Evolutionary conservation across 2,888 invertebrate genomes (phyloP), one percentile per base, ranked within the genome.

Genomic region (Cryptops parisi): DNA sequence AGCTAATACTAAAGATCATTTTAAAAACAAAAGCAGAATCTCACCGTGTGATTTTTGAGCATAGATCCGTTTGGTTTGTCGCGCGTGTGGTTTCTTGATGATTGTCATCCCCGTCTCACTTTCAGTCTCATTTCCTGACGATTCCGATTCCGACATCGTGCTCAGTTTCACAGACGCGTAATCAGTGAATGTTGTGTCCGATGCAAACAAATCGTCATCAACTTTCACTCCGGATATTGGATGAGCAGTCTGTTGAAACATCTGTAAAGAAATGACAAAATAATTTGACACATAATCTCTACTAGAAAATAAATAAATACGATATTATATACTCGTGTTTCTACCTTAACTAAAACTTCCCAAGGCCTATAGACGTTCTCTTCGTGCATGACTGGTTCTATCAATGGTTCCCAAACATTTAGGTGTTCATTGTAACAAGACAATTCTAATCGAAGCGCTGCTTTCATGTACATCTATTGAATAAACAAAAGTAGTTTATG

Each of bases 371-470:
- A 81, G 1, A 74, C 67, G 58, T 79, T 78, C 65, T 82, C 81
- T 27, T 75, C 74, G 41, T 77, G 73, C 1, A 79, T 76, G 0
- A 80, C 76, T 0, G 86, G 84, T 61, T 88, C 88, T 1, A 88
- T 67, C 1, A 90, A 67, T 0, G 89, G 89, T 64, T 91, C 89
- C 90, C 90, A 91, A 6, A 75, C 75, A 48, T 77, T 76, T 48
- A 79, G 69, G 44, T 75, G 74, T 60, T 81, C 79, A 66, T 84
- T 84, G 68, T 78, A 84, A 64, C 79, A 81, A 24, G 75, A 74
- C 2, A 74, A 71, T 60, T 77, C 74, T 24, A 77, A 58, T 55
- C 72, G 72, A 59, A 62, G 59, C 53, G 72, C 71, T 19, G 67
- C 68, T 58, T 66, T 69, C 57, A 70, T 61, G 58, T 76, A 75